Base-by-base conservation (phyloP, 2,888 invertebrate genomes). In the Antitype chi region DNA sequence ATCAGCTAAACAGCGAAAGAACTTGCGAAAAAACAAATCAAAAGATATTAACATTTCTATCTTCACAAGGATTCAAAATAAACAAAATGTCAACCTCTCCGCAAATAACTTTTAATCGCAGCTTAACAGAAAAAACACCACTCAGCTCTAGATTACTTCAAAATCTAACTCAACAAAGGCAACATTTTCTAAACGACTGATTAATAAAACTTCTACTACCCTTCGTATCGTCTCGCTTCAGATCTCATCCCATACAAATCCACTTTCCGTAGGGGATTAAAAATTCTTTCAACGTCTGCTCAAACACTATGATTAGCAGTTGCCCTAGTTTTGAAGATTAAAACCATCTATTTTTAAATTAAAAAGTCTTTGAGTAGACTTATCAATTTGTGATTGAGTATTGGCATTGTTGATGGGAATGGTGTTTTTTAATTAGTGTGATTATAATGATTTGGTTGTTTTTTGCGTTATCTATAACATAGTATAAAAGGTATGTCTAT, bases 251-350 rank as follows among this genome's bases (percentile, higher is more conserved):
- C 69, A 76, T 70, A 82, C 80, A 88, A 88, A 88, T 80, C 85
- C 73, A 28, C 69, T 67, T 28, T 71, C 85, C 78, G 67, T 63
- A 25, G 85, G 49, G 86, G 77, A 85, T 86, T 83, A 81, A 77
- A 88, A 80, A 86, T 87, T 88, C 88, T 88, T 79, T 80, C 78
- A 83, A 25, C 77, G 78, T 83, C 69, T 80, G 55, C 68, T 78
- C 81, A 78, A 86, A 81, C 82, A 86, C 81, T 87, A 85, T 80
- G 87, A 87, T 87, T 83, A 83, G 62, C 64, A 71, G 80, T 67
- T 80, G 88, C 85, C 87, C 87, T 70, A 88, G 70, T 86, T 79
- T 74, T 66, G n/a, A 76, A 69, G 68, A 76, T 72, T 74, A 82
- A 85, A 79, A 74, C 71, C 69, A 43, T 79, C 80, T 64, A 60